Evolutionary conservation across 2,113 vertebrate species (phyloP), one percentile per base, ranked within the genome.

Genomic region (Laticauda laticaudata): DNA sequence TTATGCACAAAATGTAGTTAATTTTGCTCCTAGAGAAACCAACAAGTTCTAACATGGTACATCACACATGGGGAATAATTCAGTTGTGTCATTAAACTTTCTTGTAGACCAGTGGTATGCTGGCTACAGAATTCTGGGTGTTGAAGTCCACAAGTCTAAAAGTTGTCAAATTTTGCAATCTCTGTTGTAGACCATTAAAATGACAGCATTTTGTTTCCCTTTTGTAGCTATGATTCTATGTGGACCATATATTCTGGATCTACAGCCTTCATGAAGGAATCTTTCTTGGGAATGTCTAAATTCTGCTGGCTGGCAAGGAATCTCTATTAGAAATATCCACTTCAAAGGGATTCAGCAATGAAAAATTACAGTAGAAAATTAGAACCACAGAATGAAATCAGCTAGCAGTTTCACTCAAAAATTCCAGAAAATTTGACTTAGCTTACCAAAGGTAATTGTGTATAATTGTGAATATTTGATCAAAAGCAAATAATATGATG

Each of bases 1-100:
- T 57, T 3, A 95, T 51, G 89, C 94, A 94, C 3, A 93, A 90
- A 94, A 75, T 29, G 92, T 29, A 93, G 26, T 91, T 92, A 93
- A 94, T 94, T 94, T 39, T 88, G 61, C 24, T 92, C 48, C 15
- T 85, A 87, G 64, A 88, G 51, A 92, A 92, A 24, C 54, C 57
- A 24, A 48, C 91, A 94, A 93, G 92, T 34, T 24, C 39, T 56
- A 94, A 92, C 15, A 4, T 57, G 86, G 54, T 61, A 94, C 3
- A 14, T 0, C 53, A 7, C 64, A 92, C 90, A 18, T 85, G 56
- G 88, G 89, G 92, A 91, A 51, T 59, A 93, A 69, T 51, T 59
- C 5, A 15, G 15, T 75, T 88, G 89, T 95, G 26, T 61, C 93
- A 34, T 88, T 85, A 95, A 93, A 93, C 3, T 89, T 93, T 91